Base-by-base conservation (phyloP, 2,888 invertebrate genomes). In the Drosophila neonasuta region DNA sequence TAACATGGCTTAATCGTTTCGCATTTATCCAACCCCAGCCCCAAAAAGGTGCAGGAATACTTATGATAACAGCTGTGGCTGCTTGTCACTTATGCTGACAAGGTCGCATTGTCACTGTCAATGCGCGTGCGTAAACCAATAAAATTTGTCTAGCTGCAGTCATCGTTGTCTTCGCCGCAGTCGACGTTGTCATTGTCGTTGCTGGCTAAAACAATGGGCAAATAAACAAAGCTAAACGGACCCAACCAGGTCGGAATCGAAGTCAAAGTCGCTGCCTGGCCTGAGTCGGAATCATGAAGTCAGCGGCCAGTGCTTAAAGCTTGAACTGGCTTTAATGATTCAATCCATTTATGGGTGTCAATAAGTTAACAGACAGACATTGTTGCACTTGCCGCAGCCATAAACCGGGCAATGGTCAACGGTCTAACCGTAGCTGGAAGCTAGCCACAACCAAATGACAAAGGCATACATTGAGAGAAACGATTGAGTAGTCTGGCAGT, bases 281-380 rank as follows among this genome's bases (percentile, higher is more conserved):
- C 30, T 13, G 9, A 44, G 30, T n/a, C 20, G 13, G 10, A 11
- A 10, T 10, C 44, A 15, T n/a, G 48, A 29, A 56, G 36, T 45
- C 52, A 30, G 46, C 39, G 44, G 63, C 36, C 44, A 44, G 24
- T 52, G 51, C 39, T 32, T 56, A 13, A 58, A 65, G 68, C 63
- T 64, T 66, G 79, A 79, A 80, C 84, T 79, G 79, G 80, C 83
- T 83, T 81, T 84, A 84, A 85, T 84, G 84, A 84, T 84, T 84
- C 84, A 83, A 85, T 84, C 85, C 84, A 83, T 85, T 85, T 84
- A 84, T 84, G 84, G 84, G 83, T 84, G 84, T 79, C 84, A 84
- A 84, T 84, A 84, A 81, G 85, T 84, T 84, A 83, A 83, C 81
- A 83, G 84, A 77, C 81, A 83, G 81, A 83, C 84, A 85, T 83